Evolutionary conservation across 2,888 invertebrate genomes (phyloP), one percentile per base, ranked within the genome.

Genomic region (Scelioninae gen. 2): DNA sequence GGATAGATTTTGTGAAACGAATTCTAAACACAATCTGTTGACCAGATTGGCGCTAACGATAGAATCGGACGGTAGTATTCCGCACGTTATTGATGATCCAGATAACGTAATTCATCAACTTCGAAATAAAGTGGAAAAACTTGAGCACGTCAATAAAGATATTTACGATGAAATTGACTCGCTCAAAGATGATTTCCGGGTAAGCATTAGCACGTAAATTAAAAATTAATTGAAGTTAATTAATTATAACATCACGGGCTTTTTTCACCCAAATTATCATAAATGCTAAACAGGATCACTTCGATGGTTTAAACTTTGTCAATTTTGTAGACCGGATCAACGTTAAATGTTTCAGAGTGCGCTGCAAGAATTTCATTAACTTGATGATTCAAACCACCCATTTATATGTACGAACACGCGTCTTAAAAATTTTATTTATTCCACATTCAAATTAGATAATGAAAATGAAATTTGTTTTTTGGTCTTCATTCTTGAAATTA

Each of bases 1-100:
- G 53, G 81, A 83, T 71, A 77, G 78, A 48, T 82, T 81, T 45
- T 77, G 64, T 60, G 71, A 77, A 15, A 58, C 65, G 4, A 78
- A 68, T 10, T 80, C 81, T 2, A 75, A 78, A 28, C 83, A 82
- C 63, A 82, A 81, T 73, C 78, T 77, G 48, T 70, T 81, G 41
- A 79, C 83, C 61, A 82, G 83, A 77, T 78, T 83, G 67, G 81
- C 81, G 11, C 75, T 83, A 61, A 25, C 82, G 2, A 81, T 82
- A 13, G 81, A 83, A 69, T 78, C 80, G n/a, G 81, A 84, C 48
- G 79, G 75, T 11, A 61, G 19, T 37, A 13, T 64, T 45, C 63
- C 74, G 25, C 39, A 33, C 1, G 64, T 70, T 55, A 64, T 73
- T 68, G 75, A 72, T 69, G 70, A 70, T 63, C 25, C 52, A 16